Evolutionary conservation across 92 coral and sea anemone species (phyloP).

Genomic region (Parazoanthus swiftii): DNA sequence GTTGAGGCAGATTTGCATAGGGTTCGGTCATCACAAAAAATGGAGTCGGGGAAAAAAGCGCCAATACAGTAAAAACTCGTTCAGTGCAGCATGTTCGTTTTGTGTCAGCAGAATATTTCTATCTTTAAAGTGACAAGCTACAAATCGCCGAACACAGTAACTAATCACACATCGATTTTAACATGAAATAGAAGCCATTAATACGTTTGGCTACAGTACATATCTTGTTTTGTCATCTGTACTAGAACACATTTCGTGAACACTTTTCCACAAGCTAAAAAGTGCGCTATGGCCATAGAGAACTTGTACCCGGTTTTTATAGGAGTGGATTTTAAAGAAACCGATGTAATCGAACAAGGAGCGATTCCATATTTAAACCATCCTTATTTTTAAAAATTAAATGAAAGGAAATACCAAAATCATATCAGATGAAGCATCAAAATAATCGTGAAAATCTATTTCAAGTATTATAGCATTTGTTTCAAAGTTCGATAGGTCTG

Average conservation of each 20-base stretch:
- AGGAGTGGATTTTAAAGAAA: not conserved
- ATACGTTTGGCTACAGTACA: not conserved
- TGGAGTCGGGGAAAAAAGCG: too few relatives aligned
- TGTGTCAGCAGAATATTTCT: not conserved
- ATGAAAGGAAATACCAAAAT: not conserved
- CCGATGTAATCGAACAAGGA: not conserved
- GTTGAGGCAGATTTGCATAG: slow-evolving; percentile 3
- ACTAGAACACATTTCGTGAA: not conserved
- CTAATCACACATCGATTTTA: not conserved
- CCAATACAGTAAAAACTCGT: not conserved
- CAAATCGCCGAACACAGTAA: not conserved
- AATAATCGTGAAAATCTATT: too few relatives aligned
- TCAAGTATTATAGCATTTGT: not conserved
- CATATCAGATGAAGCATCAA: not conserved
- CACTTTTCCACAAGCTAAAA: not conserved
- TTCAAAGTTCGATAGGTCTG: not conserved
- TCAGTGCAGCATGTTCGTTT: not conserved
- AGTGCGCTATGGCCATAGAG: too few relatives aligned
- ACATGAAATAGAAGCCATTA: not conserved
- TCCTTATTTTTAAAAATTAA: not conserved
- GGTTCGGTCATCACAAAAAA: not conserved
- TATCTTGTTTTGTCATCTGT: not conserved
- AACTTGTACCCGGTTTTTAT: too few relatives aligned
- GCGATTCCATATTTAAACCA: not conserved
- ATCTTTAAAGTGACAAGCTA: not conserved